Conservation (phyloP, 2,888 invertebrate genomes). For the Drosophila meridiana region DNA sequence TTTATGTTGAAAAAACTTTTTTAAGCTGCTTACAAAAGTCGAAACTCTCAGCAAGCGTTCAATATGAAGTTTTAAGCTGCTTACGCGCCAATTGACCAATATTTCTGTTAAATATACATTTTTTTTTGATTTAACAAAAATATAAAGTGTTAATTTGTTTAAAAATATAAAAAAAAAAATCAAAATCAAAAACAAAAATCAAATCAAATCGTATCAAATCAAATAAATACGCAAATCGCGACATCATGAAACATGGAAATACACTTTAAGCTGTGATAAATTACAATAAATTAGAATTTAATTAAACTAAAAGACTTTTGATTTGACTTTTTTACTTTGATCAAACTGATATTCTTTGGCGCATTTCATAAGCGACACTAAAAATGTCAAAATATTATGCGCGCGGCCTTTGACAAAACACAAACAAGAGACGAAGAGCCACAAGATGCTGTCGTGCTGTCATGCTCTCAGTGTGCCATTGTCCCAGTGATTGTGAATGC, state of each 20-base stretch:
- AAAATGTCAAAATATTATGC: conserved; percentile 82
- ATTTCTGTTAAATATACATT: neutral
- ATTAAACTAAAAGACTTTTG: conserved; percentile 67
- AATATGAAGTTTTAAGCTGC: conserved; percentile 54
- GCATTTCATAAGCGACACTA: conserved; percentile 66
- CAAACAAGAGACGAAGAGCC: conserved; percentile 11
- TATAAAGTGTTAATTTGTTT: conserved; percentile 78
- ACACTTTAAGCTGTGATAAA: conserved; percentile 73
- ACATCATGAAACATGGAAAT: conserved; percentile 67
- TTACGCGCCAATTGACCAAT: conserved; percentile 63
- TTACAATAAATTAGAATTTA: conserved; percentile 78
- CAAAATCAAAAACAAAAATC: conserved; percentile 4
- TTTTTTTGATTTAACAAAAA: conserved; percentile 41
- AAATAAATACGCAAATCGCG: conserved; percentile 38
- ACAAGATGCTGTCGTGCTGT: conserved; percentile 70
- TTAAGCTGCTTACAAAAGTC: conserved; percentile 68
- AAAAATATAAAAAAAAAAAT: conserved; percentile 31
- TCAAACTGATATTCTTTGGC: conserved; percentile 58
- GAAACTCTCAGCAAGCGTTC: conserved; percentile 26
- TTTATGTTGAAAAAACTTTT: conserved; percentile 11
- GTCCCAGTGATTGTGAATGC: conserved; percentile 53
- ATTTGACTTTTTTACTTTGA: conserved; percentile 32
- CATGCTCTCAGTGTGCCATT: conserved; percentile 60
- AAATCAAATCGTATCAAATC: conserved; percentile 5
- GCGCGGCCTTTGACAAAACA: conserved; percentile 32